Evolutionary conservation across 1,140 invertebrate species (phyloP), one percentile per base, ranked within the genome.

Genomic region (Hormaphis cornu): DNA sequence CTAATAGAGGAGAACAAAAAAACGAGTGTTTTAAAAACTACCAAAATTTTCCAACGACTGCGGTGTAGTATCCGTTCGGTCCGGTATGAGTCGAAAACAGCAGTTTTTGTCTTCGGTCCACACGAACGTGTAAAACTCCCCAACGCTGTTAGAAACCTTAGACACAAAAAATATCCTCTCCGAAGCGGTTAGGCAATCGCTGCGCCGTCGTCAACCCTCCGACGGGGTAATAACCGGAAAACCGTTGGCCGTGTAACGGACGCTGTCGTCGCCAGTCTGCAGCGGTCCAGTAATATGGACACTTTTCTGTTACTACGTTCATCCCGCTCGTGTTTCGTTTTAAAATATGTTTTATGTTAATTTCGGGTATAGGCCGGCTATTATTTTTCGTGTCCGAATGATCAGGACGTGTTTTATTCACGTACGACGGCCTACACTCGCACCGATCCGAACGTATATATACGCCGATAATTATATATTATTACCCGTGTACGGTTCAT

Each of bases 361-460:
- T 66, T 66, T 35, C 20, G 44, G n/a, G n/a, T n/a, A n/a, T 35
- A 63, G 40, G 48, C 59, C 28, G 26, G 59, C 59, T 63, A 63
- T 63, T 63, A 63, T 63, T 63, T 63, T 48, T 48, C 28, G 48
- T 63, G 4, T 63, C n/a, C 59, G 44, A 63, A 63, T 63, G 44
- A 44, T 63, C 44, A 63, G 59, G 59, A n/a, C n/a, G n/a, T n/a
- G n/a, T n/a, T n/a, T 46, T 46, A 56, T 35, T 46, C 35, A 33
- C 44, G 30, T 66, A 50, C 61, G n/a, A n/a, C n/a, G 30, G 44
- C 44, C 61, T 66, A 66, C 46, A 50, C 61, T 50, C 40, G n/a
- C n/a, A 50, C 61, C 61, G 33, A 66, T 66, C 61, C 44, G 50
- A 66, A 50, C 48, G 48, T 48, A 42, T 7, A 30, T 66, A 48